Evolutionary conservation across 2,888 invertebrate species (phyloP), one percentile per base, ranked within the genome.

Genomic region (Mesochorus sp.): DNA sequence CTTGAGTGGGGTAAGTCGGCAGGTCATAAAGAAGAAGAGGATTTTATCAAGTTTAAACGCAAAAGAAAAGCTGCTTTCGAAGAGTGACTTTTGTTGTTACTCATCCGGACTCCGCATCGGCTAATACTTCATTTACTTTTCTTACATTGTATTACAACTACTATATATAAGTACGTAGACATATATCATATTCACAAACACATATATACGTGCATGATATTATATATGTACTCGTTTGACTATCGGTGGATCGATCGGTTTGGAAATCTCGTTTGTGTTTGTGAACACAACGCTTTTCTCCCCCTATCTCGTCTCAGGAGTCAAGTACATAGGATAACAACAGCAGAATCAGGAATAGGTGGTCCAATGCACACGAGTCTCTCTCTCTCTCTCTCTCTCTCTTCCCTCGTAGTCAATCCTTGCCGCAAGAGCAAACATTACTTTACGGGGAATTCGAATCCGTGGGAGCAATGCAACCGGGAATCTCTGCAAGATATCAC

Each of bases 21-120:
- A 6, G 19, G 39, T 5, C 17, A 17, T 12, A 31, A 6, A 17
- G 34, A 19, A 26, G 28, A 19, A 17, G 37, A 19, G 57, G 34
- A 21, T 39, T 66, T 39, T 19, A 49, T 57, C 12, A 34, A 59
- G 12, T 31, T 14, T 2, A 5, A 26, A 8, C 44, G 44, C n/a
- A 55, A 53, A 59, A 67, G 66, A 51, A 59, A 67, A 74, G 67
- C 42, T 31, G 66, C 59, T 74, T 74, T 39, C 39, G 57, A 66
- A 57, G 49, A 74, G 73, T 66, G 51, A 37, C 73, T 74, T 74
- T 44, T 42, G 66, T 51, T 59, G 39, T 59, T 67, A 6, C 10
- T 67, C 12, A 12, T 44, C 28, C 59, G n/a, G 12, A 14, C 51
- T 62, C 14, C 73, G 57, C 31, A 26, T 31, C 37, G 42, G 24